phyloP scores from a whole-genome alignment of 2,888 invertebrate genomes.

The Pteria penguin region DNA sequence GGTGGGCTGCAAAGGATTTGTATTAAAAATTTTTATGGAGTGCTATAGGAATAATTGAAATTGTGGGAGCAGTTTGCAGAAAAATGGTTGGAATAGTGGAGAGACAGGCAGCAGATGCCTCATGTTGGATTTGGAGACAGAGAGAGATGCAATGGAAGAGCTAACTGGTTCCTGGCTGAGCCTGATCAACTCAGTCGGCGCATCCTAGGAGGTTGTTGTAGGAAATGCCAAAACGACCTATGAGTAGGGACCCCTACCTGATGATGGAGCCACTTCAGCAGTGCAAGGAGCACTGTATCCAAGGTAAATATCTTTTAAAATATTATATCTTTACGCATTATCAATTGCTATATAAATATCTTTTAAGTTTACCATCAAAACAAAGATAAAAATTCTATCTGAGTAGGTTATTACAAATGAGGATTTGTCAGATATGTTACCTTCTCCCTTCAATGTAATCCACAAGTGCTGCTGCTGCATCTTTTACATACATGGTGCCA shows the following conservation, averaged over 20 bases:
- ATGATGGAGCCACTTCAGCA: too few relatives aligned
- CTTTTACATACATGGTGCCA: not conserved
- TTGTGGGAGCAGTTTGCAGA: not conserved
- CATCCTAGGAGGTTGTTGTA: not conserved
- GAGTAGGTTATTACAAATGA: not conserved
- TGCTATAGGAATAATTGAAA: not conserved
- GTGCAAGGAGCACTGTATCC: too few relatives aligned
- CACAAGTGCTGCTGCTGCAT: not conserved
- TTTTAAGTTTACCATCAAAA: too few relatives aligned
- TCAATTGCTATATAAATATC: too few relatives aligned
- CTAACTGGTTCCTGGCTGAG: not conserved
- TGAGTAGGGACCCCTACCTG: too few relatives aligned
- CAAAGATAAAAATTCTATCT: not conserved
- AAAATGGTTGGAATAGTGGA: not conserved
- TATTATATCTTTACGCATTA: too few relatives aligned
- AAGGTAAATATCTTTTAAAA: too few relatives aligned
- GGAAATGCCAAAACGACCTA: too few relatives aligned
- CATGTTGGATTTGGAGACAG: slow-evolving; percentile 5
- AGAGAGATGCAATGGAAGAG: not conserved
- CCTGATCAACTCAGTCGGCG: not conserved
- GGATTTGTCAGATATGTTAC: not conserved
- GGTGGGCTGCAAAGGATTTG: not conserved
- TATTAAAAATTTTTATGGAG: not conserved
- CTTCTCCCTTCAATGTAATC: slow-evolving; percentile 16
- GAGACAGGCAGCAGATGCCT: not conserved